These are phyloP conservation scores for Ianthella basta DNA, from an alignment of 37 sponge, comb jelly and placozoan species.

Conservation along the genomic window DNA sequence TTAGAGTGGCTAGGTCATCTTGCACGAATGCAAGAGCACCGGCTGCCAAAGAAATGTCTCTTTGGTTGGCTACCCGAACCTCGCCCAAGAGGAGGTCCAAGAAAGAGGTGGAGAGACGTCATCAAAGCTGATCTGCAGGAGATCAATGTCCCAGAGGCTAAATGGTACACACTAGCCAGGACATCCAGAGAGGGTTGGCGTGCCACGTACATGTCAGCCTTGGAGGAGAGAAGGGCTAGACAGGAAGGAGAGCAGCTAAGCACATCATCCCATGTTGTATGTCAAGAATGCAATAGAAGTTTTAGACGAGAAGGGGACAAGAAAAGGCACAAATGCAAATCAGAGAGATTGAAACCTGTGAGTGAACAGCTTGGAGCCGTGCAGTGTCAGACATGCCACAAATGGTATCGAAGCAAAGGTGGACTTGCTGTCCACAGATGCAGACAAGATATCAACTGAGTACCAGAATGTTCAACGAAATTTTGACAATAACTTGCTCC, in stretches of 20 bases:
- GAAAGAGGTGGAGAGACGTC: conserved; percentile 5
- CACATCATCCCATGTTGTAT: neutral
- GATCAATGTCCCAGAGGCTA: neutral
- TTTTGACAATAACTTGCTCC: too few relatives aligned
- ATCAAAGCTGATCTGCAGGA: neutral
- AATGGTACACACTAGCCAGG: neutral
- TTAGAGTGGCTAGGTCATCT: conserved; percentile 22
- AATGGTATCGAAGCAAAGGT: conserved; percentile 1
- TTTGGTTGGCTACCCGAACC: conserved; percentile 14
- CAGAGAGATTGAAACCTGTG: too few relatives aligned
- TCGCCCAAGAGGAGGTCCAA: conserved; percentile 2
- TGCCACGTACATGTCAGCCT: neutral
- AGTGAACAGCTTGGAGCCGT: too few relatives aligned
- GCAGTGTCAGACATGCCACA: neutral
- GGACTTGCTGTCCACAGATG: conserved; percentile 18
- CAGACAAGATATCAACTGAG: too few relatives aligned
- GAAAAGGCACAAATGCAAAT: conserved; percentile 8
- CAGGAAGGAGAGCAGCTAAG: neutral
- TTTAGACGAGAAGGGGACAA: neutral
- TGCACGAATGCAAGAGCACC: conserved; percentile 8
- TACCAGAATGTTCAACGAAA: too few relatives aligned
- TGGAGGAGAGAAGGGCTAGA: neutral
- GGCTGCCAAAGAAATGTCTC: neutral
- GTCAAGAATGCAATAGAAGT: neutral
- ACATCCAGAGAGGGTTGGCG: conserved; percentile 3